Evolutionary conservation across 2,888 invertebrate species (phyloP).

Genomic region (Drosophila suboccidentalis): DNA sequence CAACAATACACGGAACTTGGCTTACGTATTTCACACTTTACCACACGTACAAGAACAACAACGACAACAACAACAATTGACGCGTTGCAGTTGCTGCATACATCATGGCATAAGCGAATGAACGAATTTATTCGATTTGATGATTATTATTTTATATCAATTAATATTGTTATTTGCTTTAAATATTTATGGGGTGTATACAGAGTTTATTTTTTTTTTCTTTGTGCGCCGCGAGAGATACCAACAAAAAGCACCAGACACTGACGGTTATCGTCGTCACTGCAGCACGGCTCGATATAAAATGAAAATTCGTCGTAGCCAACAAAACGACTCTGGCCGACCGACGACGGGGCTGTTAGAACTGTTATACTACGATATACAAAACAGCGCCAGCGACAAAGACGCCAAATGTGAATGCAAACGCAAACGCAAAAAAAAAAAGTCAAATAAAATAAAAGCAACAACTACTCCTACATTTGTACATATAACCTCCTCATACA

Average conservation of each 20-base stretch:
- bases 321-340: conserved; percentile 60
- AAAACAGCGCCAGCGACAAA: conserved; percentile 46
- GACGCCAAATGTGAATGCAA: conserved; percentile 41
- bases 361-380: conserved; percentile 77
- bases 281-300: conserved; percentile 77
- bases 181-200: conserved; percentile 51
- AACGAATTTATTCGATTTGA: conserved; percentile 5
- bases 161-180: conserved; percentile 16
- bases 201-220: conserved; percentile 42
- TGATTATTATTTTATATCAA: conserved; percentile 4
- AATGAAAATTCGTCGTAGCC: conserved; percentile 78
- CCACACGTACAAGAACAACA: conserved; percentile 32
- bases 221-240: conserved; percentile 64
- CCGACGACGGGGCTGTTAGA: conserved; percentile 46
- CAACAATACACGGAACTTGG: conserved; percentile 47
- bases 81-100: conserved; percentile 51
- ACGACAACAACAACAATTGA: conserved; percentile 28
- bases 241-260: conserved; percentile 55
- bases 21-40: conserved; percentile 62
- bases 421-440: conserved; percentile 14
- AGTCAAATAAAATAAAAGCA: conserved; percentile 30
- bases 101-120: conserved; percentile 24
- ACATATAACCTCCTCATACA: conserved; percentile 42
- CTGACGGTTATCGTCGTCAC: conserved; percentile 55
- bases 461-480: conserved; percentile 26